Evolutionary conservation across 2,113 vertebrate genomes (phyloP).

Genomic region (Eulemur macaco): DNA sequence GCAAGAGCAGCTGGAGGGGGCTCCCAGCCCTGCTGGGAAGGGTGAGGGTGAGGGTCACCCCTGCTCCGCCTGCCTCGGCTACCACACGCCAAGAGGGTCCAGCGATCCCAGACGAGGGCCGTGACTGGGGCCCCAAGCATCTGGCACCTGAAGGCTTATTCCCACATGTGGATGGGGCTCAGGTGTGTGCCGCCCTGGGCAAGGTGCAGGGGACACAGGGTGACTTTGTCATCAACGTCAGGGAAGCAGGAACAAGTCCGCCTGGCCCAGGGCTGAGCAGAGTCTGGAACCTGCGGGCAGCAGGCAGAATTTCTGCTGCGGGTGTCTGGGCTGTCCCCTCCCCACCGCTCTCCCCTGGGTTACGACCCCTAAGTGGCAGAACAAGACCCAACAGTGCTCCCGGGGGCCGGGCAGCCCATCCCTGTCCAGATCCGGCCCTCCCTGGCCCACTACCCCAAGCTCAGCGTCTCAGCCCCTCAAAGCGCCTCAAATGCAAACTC

Average conservation of each 20-base stretch:
- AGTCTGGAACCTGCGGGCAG: neutral
- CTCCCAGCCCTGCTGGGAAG: neutral
- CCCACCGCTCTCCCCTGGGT: neutral
- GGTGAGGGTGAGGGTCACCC: too few relatives aligned
- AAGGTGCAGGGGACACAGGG: neutral
- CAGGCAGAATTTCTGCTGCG: neutral
- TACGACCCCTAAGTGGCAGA: neutral
- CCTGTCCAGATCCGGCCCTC: neutral
- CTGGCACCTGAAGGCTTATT: neutral
- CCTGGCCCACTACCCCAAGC: too few relatives aligned
- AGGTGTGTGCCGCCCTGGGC: neutral
- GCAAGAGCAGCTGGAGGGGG: neutral
- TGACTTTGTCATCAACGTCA: neutral
- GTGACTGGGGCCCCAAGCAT: neutral
- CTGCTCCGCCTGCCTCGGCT: neutral
- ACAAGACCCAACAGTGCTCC: neutral
- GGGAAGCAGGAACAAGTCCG: neutral
- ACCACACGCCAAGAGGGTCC: neutral
- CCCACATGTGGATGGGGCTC: neutral
- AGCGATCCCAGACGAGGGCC: too few relatives aligned
- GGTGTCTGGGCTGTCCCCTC: neutral
- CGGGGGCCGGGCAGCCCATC: accelerated
- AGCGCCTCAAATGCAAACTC: neutral
- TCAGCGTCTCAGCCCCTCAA: too few relatives aligned
- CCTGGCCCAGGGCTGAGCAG: neutral